These are phyloP conservation scores for Berghia stephanieae DNA, from an alignment of 1,140 invertebrate genomes.

Conservation along the genomic window DNA sequence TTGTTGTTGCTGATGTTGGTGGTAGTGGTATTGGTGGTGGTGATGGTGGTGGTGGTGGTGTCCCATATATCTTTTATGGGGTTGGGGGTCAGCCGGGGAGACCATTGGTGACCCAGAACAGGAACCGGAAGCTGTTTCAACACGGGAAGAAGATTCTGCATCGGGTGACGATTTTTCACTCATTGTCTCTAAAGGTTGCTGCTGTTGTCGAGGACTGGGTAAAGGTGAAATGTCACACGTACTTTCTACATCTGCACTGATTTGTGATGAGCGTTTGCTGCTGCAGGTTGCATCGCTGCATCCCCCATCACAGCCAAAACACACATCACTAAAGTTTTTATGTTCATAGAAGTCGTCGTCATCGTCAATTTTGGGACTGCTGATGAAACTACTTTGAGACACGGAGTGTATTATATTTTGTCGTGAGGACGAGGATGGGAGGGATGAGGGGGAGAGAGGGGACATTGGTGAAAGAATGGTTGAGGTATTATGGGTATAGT, in stretches of 20 bases:
- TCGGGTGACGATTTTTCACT: constrained; percentile 27
- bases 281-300: constrained; percentile 59
- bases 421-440: no score
- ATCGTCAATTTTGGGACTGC: no score
- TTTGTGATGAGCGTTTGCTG: constrained; percentile 56
- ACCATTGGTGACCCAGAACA: constrained; percentile 25
- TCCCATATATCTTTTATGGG: neutral
- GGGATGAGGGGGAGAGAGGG: no score
- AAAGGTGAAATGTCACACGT: constrained; percentile 45
- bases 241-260: constrained; percentile 52
- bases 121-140: constrained; percentile 18
- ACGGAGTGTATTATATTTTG: no score
- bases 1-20: neutral
- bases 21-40: neutral
- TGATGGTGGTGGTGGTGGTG: neutral
- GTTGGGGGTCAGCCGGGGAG: constrained; percentile 20
- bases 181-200: constrained; percentile 34
- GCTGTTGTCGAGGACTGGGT: constrained; percentile 40
- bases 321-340: constrained; percentile 62
- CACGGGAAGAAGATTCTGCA: neutral
- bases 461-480: no score
- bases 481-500: no score
- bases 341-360: no score
- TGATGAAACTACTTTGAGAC: no score
- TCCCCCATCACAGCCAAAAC: constrained; percentile 64